A percentile compares a stretch with the other conserved stretches of the same genome.
phyloP scores from a whole-genome alignment of 2,113 vertebrate genomes.

The Eubucco bourcierii region DNA sequence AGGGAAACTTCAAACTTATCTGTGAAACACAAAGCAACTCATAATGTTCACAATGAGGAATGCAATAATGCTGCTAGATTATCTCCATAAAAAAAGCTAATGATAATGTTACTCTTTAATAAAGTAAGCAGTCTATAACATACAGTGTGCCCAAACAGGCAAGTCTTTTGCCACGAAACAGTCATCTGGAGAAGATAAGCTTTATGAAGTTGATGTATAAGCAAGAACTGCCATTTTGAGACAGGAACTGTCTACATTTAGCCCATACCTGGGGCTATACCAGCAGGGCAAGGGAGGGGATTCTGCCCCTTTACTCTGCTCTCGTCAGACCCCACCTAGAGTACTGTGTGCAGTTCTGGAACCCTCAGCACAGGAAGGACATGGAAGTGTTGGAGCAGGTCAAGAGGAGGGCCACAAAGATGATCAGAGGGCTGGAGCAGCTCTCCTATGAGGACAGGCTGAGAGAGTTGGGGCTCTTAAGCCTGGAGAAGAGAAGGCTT shows the following conservation, averaged over 20 bases:
- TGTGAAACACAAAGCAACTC: neutral
- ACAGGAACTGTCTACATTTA: neutral
- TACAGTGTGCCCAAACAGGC: neutral
- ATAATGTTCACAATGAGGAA: neutral
- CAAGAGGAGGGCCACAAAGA: no score
- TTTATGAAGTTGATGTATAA: neutral
- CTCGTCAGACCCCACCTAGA: no score
- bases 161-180: neutral
- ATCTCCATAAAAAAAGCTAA: neutral
- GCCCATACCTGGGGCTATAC: no score
- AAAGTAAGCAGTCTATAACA: neutral
- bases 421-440: no score
- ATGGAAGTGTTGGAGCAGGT: no score
- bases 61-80: neutral
- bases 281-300: no score
- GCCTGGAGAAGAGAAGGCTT: no score
- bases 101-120: neutral
- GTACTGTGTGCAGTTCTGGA: no score
- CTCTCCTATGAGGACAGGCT: no score
- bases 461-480: no score
- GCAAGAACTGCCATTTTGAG: neutral
- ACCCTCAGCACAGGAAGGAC: no score
- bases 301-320: no score
- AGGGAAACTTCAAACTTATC: neutral
- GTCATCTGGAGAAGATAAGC: neutral